A percentile compares a stretch with the other conserved stretches of the same genome.
Conservation (phyloP, 2,113 vertebrate species). For the Paramisgurnus dabryanus region DNA sequence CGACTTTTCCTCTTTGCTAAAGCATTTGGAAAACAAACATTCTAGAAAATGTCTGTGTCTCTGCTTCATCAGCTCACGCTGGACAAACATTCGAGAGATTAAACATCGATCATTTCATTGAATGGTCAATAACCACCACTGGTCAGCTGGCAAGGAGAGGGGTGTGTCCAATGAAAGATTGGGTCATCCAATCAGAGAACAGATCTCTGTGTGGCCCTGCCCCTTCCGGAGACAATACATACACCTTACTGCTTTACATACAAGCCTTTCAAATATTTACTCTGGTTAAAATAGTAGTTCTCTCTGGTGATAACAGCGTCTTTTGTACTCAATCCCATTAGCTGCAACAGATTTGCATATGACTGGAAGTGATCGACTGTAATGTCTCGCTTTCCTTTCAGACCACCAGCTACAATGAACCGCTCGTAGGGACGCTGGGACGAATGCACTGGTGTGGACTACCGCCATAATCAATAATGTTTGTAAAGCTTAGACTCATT, state of each 20-base stretch:
- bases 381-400: constrained; percentile 4
- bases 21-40: not conserved
- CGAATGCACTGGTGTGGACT: not conserved
- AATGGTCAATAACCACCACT: not conserved
- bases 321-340: constrained; percentile 47
- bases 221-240: not conserved
- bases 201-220: not conserved
- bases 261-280: constrained; percentile 38
- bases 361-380: constrained; percentile 17
- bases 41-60: not conserved
- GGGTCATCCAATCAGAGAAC: not conserved
- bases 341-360: constrained; percentile 46
- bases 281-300: not conserved
- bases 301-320: constrained; percentile 16
- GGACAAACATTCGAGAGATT: not conserved
- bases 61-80: not conserved
- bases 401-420: too few relatives aligned
- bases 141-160: not conserved
- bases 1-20: not conserved
- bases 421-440: not conserved
- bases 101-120: not conserved
- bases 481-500: not conserved
- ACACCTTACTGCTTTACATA: not conserved
- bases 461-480: not conserved
- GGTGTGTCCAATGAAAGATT: too few relatives aligned